Evolutionary conservation across 2,888 invertebrate species (phyloP).

Genomic region (Bhutanitis thaidina): DNA sequence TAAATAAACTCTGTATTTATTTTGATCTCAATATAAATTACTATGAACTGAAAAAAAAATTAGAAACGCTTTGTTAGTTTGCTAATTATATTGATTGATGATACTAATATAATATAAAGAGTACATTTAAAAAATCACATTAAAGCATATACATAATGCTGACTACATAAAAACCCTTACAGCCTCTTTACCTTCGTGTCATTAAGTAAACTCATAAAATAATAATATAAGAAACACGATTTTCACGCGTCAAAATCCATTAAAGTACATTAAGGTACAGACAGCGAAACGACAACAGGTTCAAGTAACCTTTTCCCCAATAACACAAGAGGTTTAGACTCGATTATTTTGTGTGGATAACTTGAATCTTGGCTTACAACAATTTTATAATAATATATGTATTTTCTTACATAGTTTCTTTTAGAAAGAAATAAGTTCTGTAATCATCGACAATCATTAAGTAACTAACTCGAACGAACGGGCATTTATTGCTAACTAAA

Average conservation of each 20-base stretch:
- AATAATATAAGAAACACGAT: conserved; percentile 52
- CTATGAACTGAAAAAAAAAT: conserved; percentile 73
- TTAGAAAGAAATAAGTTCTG: too few species aligned
- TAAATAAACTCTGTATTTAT: conserved; percentile 79
- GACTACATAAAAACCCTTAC: conserved; percentile 77
- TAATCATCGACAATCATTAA: too few species aligned
- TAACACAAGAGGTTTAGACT: too few species aligned
- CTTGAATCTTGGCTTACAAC: too few species aligned
- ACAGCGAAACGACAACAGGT: too few species aligned
- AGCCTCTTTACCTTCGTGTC: conserved; percentile 52
- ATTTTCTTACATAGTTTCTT: too few species aligned
- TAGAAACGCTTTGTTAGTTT: conserved; percentile 74
- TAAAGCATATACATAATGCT: conserved; percentile 81
- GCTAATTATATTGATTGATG: conserved; percentile 76
- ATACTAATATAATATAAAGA: conserved; percentile 79
- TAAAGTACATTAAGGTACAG: too few species aligned
- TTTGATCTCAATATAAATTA: conserved; percentile 77
- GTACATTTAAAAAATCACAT: conserved; percentile 81
- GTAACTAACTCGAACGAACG: too few species aligned
- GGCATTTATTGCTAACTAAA: background rate
- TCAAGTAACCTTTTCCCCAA: too few species aligned
- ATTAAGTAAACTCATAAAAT: conserved; percentile 52
- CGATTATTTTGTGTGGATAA: too few species aligned
- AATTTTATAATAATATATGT: too few species aligned
- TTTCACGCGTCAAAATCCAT: conserved; percentile 26